phyloP scores from a whole-genome alignment of 2,888 invertebrate species.

The Archips crataeganus region DNA sequence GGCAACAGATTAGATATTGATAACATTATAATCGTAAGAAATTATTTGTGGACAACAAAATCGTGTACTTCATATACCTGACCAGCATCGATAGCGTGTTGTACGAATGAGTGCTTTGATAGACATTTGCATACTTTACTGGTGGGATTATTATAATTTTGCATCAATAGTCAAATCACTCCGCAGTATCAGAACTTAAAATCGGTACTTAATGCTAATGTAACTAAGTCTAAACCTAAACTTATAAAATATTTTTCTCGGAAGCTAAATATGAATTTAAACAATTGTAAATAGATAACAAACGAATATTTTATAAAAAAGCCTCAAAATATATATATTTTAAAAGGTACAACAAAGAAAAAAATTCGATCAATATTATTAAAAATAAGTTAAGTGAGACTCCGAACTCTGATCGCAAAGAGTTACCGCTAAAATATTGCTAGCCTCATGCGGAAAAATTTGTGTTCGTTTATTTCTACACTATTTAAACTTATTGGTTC shows the following conservation, averaged over 20 bases:
- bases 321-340: conserved; percentile 73
- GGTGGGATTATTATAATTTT: conserved; percentile 1
- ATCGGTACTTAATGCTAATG: conserved; percentile 44
- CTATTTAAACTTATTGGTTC: not conserved
- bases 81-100: not conserved
- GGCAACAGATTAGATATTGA: no score
- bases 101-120: not conserved
- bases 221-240: conserved; percentile 58
- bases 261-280: conserved; percentile 64
- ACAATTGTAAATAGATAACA: conserved; percentile 80
- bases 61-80: not conserved
- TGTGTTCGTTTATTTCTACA: not conserved
- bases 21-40: no score
- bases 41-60: no score
- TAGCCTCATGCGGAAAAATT: conserved; percentile 24
- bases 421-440: conserved; percentile 9
- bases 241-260: conserved; percentile 65
- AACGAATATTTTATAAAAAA: conserved; percentile 66
- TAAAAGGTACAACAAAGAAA: conserved; percentile 36
- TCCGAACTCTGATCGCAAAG: conserved; percentile 9
- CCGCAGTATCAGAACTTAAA: conserved; percentile 23
- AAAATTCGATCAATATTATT: conserved; percentile 51
- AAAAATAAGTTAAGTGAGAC: conserved; percentile 30
- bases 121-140: not conserved
- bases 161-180: not conserved